Base-by-base conservation (phyloP, 2,888 invertebrate genomes). In the Phytoseiulus persimilis region DNA sequence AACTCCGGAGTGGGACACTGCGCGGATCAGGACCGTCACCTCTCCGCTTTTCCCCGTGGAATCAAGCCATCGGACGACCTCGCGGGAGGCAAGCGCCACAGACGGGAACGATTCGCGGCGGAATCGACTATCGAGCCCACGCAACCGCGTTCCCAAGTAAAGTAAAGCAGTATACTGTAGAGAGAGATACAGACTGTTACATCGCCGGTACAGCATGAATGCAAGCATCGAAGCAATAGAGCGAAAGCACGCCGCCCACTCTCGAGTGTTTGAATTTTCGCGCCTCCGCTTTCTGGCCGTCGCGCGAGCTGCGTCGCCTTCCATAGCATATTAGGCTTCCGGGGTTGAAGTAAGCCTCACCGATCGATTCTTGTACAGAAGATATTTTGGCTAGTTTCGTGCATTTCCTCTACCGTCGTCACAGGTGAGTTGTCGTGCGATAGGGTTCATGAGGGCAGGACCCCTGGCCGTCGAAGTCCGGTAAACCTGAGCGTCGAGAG, bases 301-400 rank as follows among this genome's bases (percentile, higher is more conserved):
- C 87, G 87, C 87, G 32, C 87, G 39, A 32, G 87, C 45, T 33
- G 87, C 87, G 87, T 45, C 87, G 39, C 87, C 87, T 87, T 87
- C 33, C 87, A n/a, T 33, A 33, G 32, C 87, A 87, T 87, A 87
- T 87, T 87, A 87, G 87, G 87, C 87, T 87, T 87, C 33, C 87
- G 87, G 65, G 65, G 87, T 87, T 87, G 87, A 87, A 32, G 87
- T 87, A 87, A 32, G 87, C 87, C 87, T 87, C 87, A 87, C 87
- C 87, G 87, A 87, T 87, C 87, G 87, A 87, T 87, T 87, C 87
- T 65, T 87, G 87, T 87, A 87, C 87, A 87, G 87, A 39, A 39
- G 87, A 87, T 87, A 87, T 87, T 87, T 87, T 87, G 87, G 32
- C 87, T 87, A 87, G 87, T 87, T 87, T 87, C 45, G 87, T 87